Base-by-base conservation (phyloP, 2,113 vertebrate genomes). In the Rhinopomastus cyanomelas region DNA sequence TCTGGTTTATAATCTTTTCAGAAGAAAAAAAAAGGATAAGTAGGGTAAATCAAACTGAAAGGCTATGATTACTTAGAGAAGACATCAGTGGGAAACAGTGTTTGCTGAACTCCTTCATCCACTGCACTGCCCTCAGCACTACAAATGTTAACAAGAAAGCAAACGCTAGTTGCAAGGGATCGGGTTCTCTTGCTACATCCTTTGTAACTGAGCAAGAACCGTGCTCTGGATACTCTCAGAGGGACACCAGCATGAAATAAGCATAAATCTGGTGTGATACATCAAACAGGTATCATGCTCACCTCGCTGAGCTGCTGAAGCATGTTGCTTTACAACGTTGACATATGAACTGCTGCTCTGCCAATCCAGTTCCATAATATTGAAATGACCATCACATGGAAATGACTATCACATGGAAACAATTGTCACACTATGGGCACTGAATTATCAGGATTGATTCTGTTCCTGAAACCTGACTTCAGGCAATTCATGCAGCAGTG, bases 1-100 rank as follows among this genome's bases (percentile, higher is more conserved):
- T 88, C 85, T 87, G 60, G n/a, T 87, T 88, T 61, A 87, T 82
- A 92, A 83, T 66, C 77, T 77, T 68, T 57, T 65, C 30, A 39
- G 36, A 22, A 11, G 30, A 59, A 84, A 82, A n/a, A 59, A 84
- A 82, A 73, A 75, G 51, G 60, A 21, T 67, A 77, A 61, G 49
- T 9, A 44, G 4, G 2, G 68, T 78, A 89, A 88, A 87, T 65
- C 86, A 90, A 69, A 90, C 49, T 55, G 61, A 85, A 91, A 76
- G 81, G 42, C 82, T 88, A 37, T 36, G 55, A 88, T 84, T 86
- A 42, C 77, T 89, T 62, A 66, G 44, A 81, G 42, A 84, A 91
- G 32, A 39, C 59, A 86, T 68, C 69, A 62, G 1, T 39, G 53
- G 88, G 80, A 91, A 91, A 91, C 26, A 46, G 46, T 51, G 30